phyloP scores from a whole-genome alignment of 2,113 vertebrate species.

The Poeciliopsis occidentalis region DNA sequence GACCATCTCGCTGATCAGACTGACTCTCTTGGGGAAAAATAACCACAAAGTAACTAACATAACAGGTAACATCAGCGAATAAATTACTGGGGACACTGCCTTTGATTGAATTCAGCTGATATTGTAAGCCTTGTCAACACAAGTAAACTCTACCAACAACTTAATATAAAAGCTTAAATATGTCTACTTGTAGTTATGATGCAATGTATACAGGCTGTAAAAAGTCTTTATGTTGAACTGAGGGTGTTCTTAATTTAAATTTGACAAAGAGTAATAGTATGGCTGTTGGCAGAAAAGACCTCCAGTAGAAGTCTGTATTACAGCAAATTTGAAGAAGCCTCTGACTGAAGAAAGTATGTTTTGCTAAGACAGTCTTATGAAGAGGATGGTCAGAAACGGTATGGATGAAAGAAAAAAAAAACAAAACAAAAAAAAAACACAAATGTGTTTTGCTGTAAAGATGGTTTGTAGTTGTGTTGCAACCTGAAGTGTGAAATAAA shows the following conservation, averaged over 20 bases:
- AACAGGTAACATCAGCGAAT: constrained; percentile 23
- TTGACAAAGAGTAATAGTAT: no score
- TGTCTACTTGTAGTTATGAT: neutral
- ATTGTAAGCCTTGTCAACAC: neutral
- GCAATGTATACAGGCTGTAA: neutral
- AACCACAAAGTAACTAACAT: constrained; percentile 28
- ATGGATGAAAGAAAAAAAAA: no score
- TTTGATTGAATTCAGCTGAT: neutral
- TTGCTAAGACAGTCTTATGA: no score
- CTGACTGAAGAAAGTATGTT: no score
- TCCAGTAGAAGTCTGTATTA: no score
- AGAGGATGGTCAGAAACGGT: no score
- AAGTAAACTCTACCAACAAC: neutral
- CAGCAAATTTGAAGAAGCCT: no score
- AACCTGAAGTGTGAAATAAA: no score
- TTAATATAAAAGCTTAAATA: neutral
- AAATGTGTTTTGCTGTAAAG: no score
- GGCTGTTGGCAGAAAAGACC: no score
- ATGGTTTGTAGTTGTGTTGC: no score
- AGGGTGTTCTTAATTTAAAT: neutral
- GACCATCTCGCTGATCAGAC: constrained; percentile 31
- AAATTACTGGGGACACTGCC: constrained; percentile 13
- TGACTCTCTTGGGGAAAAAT: constrained; percentile 9
- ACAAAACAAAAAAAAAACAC: no score
- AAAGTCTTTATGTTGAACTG: neutral